phyloP scores from a whole-genome alignment of 2,888 invertebrate genomes.

The Ophion costatus region DNA sequence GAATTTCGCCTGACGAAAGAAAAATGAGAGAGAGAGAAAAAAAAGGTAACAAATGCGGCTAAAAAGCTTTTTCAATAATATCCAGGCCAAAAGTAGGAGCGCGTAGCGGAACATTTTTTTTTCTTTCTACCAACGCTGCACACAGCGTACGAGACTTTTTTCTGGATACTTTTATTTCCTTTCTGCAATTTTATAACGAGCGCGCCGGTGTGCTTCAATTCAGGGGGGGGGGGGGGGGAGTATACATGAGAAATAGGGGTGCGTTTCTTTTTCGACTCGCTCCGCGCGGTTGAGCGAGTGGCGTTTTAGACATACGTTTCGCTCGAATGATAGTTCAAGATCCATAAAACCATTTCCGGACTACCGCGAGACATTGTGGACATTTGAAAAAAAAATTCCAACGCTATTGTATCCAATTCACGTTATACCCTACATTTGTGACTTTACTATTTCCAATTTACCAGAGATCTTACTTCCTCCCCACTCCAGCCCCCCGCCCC shows the following conservation, averaged over 20 bases:
- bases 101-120: background rate
- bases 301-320: background rate
- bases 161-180: slow-evolving; percentile 4
- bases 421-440: too few species aligned
- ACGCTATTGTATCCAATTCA: background rate
- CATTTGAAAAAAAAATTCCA: background rate
- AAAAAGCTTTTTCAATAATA: slow-evolving; percentile 45
- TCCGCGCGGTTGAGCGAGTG: background rate
- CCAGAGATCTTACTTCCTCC: background rate
- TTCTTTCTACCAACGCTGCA: background rate
- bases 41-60: background rate
- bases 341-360: background rate
- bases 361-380: background rate
- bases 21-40: background rate
- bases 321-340: background rate
- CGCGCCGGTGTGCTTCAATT: slow-evolving; percentile 11
- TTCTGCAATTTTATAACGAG: slow-evolving; percentile 27
- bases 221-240: background rate
- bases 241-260: slow-evolving; percentile 1
- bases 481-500: too few species aligned
- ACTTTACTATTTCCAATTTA: too few species aligned
- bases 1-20: slow-evolving; percentile 19
- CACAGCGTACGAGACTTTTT: slow-evolving; percentile 7
- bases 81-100: slow-evolving; percentile 21
- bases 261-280: background rate